These are phyloP conservation scores for Melanotaenia boesemani DNA, from an alignment of 2,797 vertebrate genomes.

Conservation along the genomic window DNA sequence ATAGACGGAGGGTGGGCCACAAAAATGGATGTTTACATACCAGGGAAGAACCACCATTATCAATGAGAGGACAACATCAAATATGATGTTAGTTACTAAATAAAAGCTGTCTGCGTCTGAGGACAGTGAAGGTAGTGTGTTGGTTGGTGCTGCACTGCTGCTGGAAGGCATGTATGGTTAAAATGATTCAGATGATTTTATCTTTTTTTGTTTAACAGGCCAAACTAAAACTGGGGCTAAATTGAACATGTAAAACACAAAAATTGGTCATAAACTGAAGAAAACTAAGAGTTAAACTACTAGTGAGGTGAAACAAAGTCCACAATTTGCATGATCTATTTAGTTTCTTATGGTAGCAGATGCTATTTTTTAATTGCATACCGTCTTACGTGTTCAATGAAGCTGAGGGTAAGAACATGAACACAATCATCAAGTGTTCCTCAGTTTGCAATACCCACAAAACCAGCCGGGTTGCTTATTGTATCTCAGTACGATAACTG, in stretches of 20 bases:
- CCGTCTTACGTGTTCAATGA: background rate
- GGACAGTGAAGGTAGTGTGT: conserved; percentile 52
- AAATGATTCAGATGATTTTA: conserved; percentile 1
- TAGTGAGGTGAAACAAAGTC: background rate
- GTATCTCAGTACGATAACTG: conserved; percentile 15
- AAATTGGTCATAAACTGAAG: background rate
- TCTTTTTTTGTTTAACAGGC: background rate
- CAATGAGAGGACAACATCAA: conserved; percentile 74
- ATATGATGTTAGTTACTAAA: conserved; percentile 71
- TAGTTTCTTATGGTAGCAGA: background rate
- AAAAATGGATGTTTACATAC: conserved; percentile 79
- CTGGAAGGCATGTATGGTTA: conserved; percentile 62
- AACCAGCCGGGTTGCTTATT: background rate
- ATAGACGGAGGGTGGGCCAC: conserved; percentile 60
- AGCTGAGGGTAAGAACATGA: background rate
- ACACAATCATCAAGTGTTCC: conserved; percentile 12
- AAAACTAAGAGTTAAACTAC: background rate
- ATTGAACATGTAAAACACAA: conserved; percentile 2
- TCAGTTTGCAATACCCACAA: conserved; percentile 19
- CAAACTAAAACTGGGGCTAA: conserved; percentile 11
- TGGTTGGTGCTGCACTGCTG: conserved; percentile 71
- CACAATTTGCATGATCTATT: background rate
- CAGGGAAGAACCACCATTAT: conserved; percentile 80
- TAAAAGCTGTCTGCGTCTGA: conserved; percentile 54
- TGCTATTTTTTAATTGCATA: too few relatives aligned